A percentile compares a stretch with the other conserved stretches of the same genome.
Evolutionary conservation across 2,113 vertebrate genomes (phyloP).

Genomic region (Hyperopisus bebe): DNA sequence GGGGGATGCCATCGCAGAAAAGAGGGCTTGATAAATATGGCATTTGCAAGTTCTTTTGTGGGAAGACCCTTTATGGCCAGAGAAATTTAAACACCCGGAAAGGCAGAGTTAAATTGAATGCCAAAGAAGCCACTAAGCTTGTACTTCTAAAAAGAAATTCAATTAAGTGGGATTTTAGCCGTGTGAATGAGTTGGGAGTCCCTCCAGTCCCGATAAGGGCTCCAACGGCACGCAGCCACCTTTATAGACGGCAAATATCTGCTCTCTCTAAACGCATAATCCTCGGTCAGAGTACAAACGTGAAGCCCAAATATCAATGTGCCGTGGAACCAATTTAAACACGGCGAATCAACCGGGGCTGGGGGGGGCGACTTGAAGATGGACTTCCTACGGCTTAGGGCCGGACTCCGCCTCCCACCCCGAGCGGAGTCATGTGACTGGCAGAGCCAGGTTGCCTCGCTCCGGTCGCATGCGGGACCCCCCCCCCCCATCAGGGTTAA

Average conservation of each 20-base stretch:
- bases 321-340: constrained; percentile 86
- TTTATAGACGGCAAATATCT: constrained; percentile 75
- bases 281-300: constrained; percentile 84
- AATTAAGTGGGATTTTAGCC: constrained; percentile 99
- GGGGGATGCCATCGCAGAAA: constrained; percentile 48
- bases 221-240: constrained; percentile 68
- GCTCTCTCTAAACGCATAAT: constrained; percentile 92
- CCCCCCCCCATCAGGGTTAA: background rate
- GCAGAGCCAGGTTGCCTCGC: constrained; percentile 48
- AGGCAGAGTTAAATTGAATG: constrained; percentile 89
- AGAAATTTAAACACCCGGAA: constrained; percentile 82
- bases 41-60: constrained; percentile 84
- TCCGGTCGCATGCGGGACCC: background rate
- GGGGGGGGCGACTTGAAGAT: constrained; percentile 69
- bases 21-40: constrained; percentile 70
- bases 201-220: constrained; percentile 91
- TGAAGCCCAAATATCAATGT: constrained; percentile 88
- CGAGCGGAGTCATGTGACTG: constrained; percentile 43
- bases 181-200: constrained; percentile 97
- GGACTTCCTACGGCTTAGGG: constrained; percentile 88
- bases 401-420: constrained; percentile 20
- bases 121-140: constrained; percentile 88
- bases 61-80: constrained; percentile 72
- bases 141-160: constrained; percentile 98
- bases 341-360: constrained; percentile 83